Evolutionary conservation across 2,888 invertebrate genomes (phyloP), one percentile per base, ranked within the genome.

Genomic region (Arctia plantaginis): DNA sequence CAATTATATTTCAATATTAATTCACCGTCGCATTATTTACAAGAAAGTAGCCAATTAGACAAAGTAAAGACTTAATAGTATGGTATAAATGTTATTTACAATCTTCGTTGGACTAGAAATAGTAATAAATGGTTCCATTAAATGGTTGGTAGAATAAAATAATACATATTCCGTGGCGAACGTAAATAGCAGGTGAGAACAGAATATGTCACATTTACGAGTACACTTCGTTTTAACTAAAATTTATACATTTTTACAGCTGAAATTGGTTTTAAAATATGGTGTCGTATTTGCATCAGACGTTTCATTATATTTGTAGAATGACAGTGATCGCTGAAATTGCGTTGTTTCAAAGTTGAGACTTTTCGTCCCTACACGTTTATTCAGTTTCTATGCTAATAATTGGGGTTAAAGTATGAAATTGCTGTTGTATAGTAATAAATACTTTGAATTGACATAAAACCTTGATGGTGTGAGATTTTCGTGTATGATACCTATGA

Each of bases 1-100:
- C 92, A 90, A 91, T 92, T 93, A 91, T 92, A 89, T 90, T 92
- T 91, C 92, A 91, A 91, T 91, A 91, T 88, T 88, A 91, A 89
- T 90, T 88, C 87, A 85, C 85, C 86, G 86, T 82, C 86, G 77
- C 81, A 86, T 88, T 90, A 88, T 86, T 83, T 80, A 82, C 82
- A 82, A 80, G 77, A 84, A 88, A 83, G 80, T 80, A 82, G 80
- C 76, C 77, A 83, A 81, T 84, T 87, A 84, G 73, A 75, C 75
- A 80, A 80, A 81, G 72, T 71, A 74, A 84, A 77, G 39, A 69
- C 55, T 71, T 73, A 66, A 69, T 71, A 69, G 51, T 66, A 71
- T n/a, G 51, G 77, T 73, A 65, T 65, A 27, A 23, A 47, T 71
- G 51, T 74, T 64, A 71, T 68, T 68, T 80, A 33, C 71, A 82